These are phyloP conservation scores for Lepus townsendii DNA, from an alignment of 2,797 vertebrate genomes.

Conservation along the genomic window DNA sequence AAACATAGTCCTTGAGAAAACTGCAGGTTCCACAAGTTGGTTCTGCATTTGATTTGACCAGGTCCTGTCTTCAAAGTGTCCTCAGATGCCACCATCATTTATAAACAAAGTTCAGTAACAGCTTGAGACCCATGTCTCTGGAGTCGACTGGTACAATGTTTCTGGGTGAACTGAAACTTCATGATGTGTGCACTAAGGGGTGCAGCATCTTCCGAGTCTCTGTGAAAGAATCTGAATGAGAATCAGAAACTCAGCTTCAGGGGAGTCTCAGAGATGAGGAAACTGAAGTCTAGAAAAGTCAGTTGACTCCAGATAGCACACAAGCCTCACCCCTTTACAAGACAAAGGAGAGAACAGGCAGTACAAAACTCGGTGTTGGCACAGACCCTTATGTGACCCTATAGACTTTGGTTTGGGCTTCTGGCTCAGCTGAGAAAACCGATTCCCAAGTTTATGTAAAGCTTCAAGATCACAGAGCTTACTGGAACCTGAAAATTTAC, in stretches of 20 bases:
- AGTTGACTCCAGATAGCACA: neutral
- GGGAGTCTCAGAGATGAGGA: neutral
- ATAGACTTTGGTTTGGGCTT: neutral
- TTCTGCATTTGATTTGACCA: neutral
- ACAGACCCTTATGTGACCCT: neutral
- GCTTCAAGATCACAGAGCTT: neutral
- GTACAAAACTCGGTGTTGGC: neutral
- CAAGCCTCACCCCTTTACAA: neutral
- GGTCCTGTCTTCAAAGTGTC: neutral
- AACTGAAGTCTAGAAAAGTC: neutral
- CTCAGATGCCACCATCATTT: neutral
- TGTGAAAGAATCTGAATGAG: neutral
- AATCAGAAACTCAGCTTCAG: neutral
- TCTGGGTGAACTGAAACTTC: neutral
- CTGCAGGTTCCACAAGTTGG: neutral
- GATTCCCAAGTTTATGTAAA: slow-evolving; percentile 46
- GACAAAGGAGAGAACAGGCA: neutral
- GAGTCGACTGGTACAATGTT: neutral
- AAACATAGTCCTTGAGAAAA: slow-evolving; percentile 6
- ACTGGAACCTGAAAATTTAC: slow-evolving; percentile 54
- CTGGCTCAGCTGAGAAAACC: neutral
- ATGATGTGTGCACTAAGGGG: neutral
- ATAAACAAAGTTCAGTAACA: slow-evolving; percentile 10
- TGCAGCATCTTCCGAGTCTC: neutral
- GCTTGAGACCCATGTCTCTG: neutral